Percentiles rank a stretch among this genome's conserved stretches.
phyloP scores from a whole-genome alignment of 2,113 vertebrate species.

The Ahaetulla prasina region DNA sequence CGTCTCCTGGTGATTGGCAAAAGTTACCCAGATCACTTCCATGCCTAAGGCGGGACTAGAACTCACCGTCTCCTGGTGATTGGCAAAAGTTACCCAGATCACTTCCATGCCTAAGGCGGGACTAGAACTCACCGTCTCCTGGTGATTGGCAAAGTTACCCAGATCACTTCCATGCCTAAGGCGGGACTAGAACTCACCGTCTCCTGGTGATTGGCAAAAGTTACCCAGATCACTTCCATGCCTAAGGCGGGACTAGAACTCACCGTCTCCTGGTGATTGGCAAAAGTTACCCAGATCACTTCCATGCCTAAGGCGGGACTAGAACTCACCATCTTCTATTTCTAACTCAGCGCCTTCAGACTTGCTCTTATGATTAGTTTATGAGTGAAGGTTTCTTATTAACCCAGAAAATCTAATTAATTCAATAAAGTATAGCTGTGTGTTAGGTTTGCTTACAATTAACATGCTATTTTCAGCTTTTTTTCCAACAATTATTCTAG shows the following conservation, averaged over 20 bases:
- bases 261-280: too few relatives aligned
- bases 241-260: too few relatives aligned
- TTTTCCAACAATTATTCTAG: neutral
- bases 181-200: neutral
- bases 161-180: too few relatives aligned
- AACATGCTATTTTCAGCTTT: neutral
- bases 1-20: too few relatives aligned
- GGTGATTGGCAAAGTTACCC: too few relatives aligned
- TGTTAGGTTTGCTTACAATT: neutral
- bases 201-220: too few relatives aligned
- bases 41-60: neutral
- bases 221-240: too few relatives aligned
- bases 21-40: too few relatives aligned
- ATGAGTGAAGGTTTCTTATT: neutral
- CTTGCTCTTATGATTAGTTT: neutral
- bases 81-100: too few relatives aligned
- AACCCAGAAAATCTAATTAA: neutral
- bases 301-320: neutral
- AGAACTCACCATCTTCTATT: neutral
- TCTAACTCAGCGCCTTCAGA: neutral
- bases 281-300: too few relatives aligned
- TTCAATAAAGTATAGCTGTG: neutral
- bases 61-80: neutral
- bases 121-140: neutral
- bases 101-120: too few relatives aligned